Evolutionary conservation across 2,888 invertebrate species (phyloP), one percentile per base, ranked within the genome.

Genomic region (Masnerella sp.): DNA sequence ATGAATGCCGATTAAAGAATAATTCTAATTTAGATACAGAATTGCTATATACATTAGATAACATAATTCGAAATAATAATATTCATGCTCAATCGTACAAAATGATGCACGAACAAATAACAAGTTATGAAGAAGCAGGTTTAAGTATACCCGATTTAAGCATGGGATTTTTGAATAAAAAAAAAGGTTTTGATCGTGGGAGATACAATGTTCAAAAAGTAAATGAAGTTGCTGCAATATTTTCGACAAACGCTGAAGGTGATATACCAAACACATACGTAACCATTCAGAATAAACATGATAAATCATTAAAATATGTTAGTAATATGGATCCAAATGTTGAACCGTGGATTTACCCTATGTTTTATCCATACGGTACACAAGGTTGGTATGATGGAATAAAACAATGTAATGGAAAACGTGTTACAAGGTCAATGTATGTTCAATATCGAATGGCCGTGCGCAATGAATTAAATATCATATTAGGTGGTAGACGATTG

Each of bases 181-280:
- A 76, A 34, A 52, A 71, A 42, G 76, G 76, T 30, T 15, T 75
- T 11, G 74, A 74, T 40, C 40, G 40, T n/a, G 40, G 40, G 20
- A 17, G 20, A 40, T 40, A 18, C n/a, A 40, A 40, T 40, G 32
- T 59, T 28, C 65, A 65, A 43, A 56, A 38, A 59, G 40, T 18
- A 1, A 65, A 65, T 34, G 52, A 62, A 38, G 67, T 71, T 15
- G 67, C 74, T 12, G 71, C 71, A 58, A 30, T 73, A 54, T 77
- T 76, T 69, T 68, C 69, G 9, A 78, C 74, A 7, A 69, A 61
- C 4, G 76, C 75, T 45, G 72, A 76, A 56, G 72, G 76, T 2
- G 67, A 78, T 18, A 78, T 78, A 51, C 75, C 76, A 7, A 64
- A 75, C 34, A 62, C 72, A 8, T 78, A 65, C 54, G 75, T 78